Percentiles rank a stretch among this genome's conserved stretches.
Conservation (phyloP, 30 jellyfish, hydroid and myxozoan genomes). For the Aurelia sp. region DNA sequence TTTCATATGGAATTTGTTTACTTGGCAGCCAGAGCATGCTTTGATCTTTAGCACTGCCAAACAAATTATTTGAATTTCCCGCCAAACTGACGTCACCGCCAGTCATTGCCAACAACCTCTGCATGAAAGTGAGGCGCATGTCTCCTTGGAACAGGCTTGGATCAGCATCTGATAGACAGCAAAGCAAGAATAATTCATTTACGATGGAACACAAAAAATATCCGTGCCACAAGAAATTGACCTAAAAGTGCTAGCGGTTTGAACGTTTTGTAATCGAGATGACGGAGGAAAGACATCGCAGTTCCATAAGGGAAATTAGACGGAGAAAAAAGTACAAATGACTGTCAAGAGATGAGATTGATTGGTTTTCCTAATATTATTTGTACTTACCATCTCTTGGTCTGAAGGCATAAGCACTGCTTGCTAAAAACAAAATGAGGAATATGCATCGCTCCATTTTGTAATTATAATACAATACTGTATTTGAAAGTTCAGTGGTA, state of each 20-base stretch:
- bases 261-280: too few relatives aligned
- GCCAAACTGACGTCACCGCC: conserved; percentile 96
- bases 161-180: conserved; percentile 42
- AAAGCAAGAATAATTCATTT: too few relatives aligned
- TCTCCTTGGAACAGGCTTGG: conserved; percentile 83
- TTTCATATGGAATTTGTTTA: conserved; percentile 76
- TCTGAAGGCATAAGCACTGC: conserved; percentile 2
- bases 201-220: too few relatives aligned
- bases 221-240: too few relatives aligned
- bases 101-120: conserved; percentile 65
- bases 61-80: conserved; percentile 12
- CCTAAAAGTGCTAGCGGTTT: too few relatives aligned
- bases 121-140: conserved; percentile 85
- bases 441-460: conserved; percentile 3
- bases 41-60: conserved; percentile 73
- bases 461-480: background rate
- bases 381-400: conserved; percentile 30
- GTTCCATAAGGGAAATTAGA: too few relatives aligned
- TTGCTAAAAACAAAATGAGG: background rate
- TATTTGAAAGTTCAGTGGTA: background rate
- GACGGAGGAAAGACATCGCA: too few relatives aligned
- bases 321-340: too few relatives aligned
- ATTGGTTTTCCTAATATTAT: too few relatives aligned
- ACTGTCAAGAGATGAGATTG: too few relatives aligned
- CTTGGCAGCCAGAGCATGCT: conserved; percentile 83